Base-by-base conservation (phyloP, 2,113 vertebrate species). In the Platanista minor region DNA sequence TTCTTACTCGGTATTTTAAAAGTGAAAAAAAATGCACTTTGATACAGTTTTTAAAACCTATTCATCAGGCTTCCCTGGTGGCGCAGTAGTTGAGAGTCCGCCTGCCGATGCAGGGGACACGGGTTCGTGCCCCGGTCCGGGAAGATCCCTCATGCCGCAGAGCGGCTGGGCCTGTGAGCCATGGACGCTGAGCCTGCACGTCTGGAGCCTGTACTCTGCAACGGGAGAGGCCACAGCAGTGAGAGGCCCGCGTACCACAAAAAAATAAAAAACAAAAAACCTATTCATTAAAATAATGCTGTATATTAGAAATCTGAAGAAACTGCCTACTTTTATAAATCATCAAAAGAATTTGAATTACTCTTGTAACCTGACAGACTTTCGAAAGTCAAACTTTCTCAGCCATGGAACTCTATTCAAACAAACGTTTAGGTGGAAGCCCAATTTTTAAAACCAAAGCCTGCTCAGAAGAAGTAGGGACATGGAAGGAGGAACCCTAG, bases 291-390 rank as follows among this genome's bases (percentile, higher is more conserved):
- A 80, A 18, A 13, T 69, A 62, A 57, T 46, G 6, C 54, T 91
- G 0, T 78, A 12, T 78, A n/a, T 87, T 77, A 3, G 57, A 57
- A 94, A 39, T 46, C 46, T 86, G n/a, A 81, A 83, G 75, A 87
- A 84, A 90, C 72, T 71, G 71, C 12, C 8, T 31, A 5, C 41
- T 54, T 59, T 93, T 83, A 21, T 94, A 95, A 97, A 61, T 61
- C 82, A 71, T 84, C 27, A 81, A 91, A 97, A 89, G 14, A 81
- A 57, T 87, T 94, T 95, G 3, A 89, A 64, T 92, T 82, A 62
- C 62, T 61, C 31, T 46, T 96, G 0, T 87, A 62, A 91, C 39
- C 43, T 49, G 59, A 90, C 46, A 90, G 5, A 39, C 25, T 72
- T 91, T 52, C 1, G 15, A 69, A 94, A 72, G 8, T 91, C 39